Conservation (phyloP, 2,888 invertebrate species). For the Portevinia maculata region DNA sequence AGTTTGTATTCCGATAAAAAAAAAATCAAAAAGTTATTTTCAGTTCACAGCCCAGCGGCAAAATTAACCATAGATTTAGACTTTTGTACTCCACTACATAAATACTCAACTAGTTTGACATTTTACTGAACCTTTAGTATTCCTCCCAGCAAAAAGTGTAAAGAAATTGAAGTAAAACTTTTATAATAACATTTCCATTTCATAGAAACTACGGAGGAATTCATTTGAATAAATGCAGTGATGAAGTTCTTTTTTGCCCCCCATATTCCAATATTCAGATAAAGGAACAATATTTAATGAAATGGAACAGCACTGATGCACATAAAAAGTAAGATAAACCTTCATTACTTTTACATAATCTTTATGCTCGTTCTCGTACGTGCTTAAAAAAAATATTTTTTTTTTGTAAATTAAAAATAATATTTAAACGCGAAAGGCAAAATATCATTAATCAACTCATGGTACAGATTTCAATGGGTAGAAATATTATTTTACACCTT, state of each 20-base stretch:
- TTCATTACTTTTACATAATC: no score
- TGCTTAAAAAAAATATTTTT: no score
- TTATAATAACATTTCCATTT: constrained; percentile 59
- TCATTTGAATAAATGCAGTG: constrained; percentile 71
- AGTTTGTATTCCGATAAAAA: constrained; percentile 60
- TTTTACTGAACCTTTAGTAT: constrained; percentile 58
- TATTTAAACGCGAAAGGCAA: no score
- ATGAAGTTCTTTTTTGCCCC: constrained; percentile 52
- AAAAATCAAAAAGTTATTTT: constrained; percentile 63
- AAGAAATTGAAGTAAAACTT: constrained; percentile 58
- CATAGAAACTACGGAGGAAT: constrained; percentile 58
- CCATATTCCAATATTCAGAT: constrained; percentile 22
- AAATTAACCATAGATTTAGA: constrained; percentile 73
- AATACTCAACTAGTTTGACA: constrained; percentile 66
- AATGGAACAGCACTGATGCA: no score
- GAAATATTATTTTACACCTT: no score
- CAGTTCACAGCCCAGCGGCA: constrained; percentile 63
- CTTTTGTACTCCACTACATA: constrained; percentile 67
- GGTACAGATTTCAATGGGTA: no score
- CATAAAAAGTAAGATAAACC: no score
- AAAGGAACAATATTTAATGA: background rate
- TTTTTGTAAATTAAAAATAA: no score
- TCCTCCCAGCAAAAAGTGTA: constrained; percentile 45
- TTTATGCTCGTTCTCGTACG: no score
- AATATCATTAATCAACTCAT: no score